phyloP scores from a whole-genome alignment of 1,140 invertebrate genomes.

The Eriosoma lanigerum region DNA sequence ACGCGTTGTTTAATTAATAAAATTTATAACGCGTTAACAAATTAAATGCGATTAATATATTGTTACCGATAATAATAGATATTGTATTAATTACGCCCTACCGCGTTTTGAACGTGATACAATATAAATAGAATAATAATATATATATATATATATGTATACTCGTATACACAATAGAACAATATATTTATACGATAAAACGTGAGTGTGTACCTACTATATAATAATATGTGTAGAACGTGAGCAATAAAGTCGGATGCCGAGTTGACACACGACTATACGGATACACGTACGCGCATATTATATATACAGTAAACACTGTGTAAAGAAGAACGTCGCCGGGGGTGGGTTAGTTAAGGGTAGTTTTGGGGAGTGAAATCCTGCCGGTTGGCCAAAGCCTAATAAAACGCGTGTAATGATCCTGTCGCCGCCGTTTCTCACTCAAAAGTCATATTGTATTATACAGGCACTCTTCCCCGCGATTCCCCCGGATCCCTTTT shows the following conservation, averaged over 20 bases:
- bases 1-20: neutral
- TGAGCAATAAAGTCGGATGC: neutral
- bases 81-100: no score
- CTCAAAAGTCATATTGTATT: slow-evolving; percentile 1
- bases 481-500: neutral
- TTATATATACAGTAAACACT: no score
- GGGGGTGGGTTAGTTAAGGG: no score
- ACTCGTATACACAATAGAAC: neutral
- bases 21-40: no score
- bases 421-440: slow-evolving; percentile 13
- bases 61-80: no score
- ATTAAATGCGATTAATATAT: no score
- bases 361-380: no score
- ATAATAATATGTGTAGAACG: neutral
- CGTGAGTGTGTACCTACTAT: neutral
- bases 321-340: no score
- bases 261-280: neutral
- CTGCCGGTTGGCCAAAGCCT: neutral
- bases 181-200: no score
- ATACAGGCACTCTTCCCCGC: neutral
- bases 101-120: no score
- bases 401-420: slow-evolving; percentile 41
- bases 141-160: neutral
- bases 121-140: no score
- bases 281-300: no score